A percentile compares a stretch with the other conserved stretches of the same genome.
These are phyloP conservation scores for Brotula barbata DNA, from an alignment of 2,797 vertebrate species.

Conservation along the genomic window DNA sequence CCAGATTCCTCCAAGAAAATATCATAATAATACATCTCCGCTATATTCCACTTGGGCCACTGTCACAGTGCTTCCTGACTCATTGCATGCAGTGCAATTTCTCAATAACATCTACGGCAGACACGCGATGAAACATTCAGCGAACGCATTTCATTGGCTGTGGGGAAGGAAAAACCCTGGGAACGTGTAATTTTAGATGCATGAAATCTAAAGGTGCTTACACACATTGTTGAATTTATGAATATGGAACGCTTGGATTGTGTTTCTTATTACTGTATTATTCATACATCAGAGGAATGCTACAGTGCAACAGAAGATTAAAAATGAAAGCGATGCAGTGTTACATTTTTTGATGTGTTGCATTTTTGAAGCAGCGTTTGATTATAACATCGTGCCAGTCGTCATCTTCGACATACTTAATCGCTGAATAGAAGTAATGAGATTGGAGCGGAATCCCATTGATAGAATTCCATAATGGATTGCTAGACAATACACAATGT, in stretches of 20 bases:
- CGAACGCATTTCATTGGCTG: slow-evolving; percentile 61
- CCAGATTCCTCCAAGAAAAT: slow-evolving; percentile 70
- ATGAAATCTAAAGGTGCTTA: slow-evolving; percentile 71
- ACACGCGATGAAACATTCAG: slow-evolving; percentile 64
- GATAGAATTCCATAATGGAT: slow-evolving; percentile 70
- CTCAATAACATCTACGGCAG: slow-evolving; percentile 64
- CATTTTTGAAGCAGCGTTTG: slow-evolving; percentile 47
- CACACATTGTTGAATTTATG: slow-evolving; percentile 64
- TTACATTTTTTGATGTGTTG: slow-evolving; percentile 30
- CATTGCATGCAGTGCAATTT: slow-evolving; percentile 66
- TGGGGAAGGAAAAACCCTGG: slow-evolving; percentile 30
- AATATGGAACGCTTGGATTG: slow-evolving; percentile 66
- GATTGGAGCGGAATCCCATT: slow-evolving; percentile 73
- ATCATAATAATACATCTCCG: slow-evolving; percentile 72
- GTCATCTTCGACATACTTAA: slow-evolving; percentile 57
- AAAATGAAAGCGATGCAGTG: slow-evolving; percentile 59
- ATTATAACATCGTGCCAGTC: slow-evolving; percentile 50
- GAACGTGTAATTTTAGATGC: slow-evolving; percentile 71
- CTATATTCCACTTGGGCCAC: slow-evolving; percentile 62
- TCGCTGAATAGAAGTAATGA: slow-evolving; percentile 73
- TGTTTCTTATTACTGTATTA: slow-evolving; percentile 68
- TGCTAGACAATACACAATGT: slow-evolving; percentile 63
- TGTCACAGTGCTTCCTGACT: slow-evolving; percentile 64
- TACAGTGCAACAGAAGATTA: slow-evolving; percentile 53
- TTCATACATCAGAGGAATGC: slow-evolving; percentile 66